Percentiles rank a stretch among this genome's conserved stretches.
Conservation (phyloP, 1,140 invertebrate genomes). For the Aphelenchoides besseyi region DNA sequence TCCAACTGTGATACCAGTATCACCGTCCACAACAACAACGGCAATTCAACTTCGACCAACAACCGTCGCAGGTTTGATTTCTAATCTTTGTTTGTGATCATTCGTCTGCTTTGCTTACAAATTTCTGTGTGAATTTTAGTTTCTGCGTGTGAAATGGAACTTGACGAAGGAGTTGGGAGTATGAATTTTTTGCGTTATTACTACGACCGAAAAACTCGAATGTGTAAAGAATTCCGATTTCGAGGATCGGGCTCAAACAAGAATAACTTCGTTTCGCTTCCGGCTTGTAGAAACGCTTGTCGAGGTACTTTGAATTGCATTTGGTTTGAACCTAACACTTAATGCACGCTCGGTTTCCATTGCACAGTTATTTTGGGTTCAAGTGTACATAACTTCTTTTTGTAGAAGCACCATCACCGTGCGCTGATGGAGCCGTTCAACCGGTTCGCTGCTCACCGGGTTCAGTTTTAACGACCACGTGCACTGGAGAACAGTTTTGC, state of each 20-base stretch:
- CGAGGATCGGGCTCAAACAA: constrained; percentile 49
- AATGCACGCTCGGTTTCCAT: not conserved
- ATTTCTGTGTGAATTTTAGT: constrained; percentile 45
- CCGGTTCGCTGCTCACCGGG: constrained; percentile 46
- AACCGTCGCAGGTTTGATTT: constrained; percentile 5
- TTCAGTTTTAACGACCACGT: constrained; percentile 33
- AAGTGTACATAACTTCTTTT: not conserved
- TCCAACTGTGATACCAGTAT: not conserved
- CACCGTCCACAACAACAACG: not conserved
- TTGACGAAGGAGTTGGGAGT: constrained; percentile 50
- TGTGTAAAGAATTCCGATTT: constrained; percentile 53
- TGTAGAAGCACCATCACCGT: constrained; percentile 59
- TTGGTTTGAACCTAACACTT: constrained; percentile 12
- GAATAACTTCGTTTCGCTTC: constrained; percentile 51
- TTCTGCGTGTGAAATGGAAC: constrained; percentile 46
- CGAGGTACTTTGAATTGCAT: constrained; percentile 45
- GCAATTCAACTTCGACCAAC: constrained; percentile 1
- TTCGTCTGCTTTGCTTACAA: constrained; percentile 11
- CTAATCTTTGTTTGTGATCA: not conserved
- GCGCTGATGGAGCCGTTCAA: constrained; percentile 44
- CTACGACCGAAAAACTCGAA: constrained; percentile 46
- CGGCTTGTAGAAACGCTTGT: constrained; percentile 50
- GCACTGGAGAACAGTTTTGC: constrained; percentile 53
- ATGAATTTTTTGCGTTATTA: constrained; percentile 39
- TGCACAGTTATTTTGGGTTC: constrained; percentile 11